A percentile compares a stretch with the other conserved stretches of the same genome.
Conservation (phyloP, 2,797 vertebrate genomes). For the Premnoplex brunnescens region DNA sequence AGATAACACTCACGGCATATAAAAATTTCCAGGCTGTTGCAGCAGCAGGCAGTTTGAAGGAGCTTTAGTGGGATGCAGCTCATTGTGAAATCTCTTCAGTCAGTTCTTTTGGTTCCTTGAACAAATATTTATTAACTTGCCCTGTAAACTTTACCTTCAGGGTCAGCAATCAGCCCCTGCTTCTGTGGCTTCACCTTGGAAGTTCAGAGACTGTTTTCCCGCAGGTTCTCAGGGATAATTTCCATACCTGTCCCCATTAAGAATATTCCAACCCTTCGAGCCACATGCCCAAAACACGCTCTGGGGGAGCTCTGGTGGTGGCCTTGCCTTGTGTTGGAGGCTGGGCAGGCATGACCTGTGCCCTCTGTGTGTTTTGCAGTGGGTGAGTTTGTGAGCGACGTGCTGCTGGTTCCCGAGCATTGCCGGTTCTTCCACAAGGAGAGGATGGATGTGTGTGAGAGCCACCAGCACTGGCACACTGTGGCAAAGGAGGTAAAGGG, state of each 20-base stretch:
- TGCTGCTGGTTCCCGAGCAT: conserved; percentile 93
- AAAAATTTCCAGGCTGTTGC: neutral
- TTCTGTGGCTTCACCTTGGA: neutral
- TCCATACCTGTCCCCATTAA: neutral
- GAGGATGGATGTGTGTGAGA: conserved; percentile 88
- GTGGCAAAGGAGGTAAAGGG: conserved; percentile 90
- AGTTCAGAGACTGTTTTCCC: neutral
- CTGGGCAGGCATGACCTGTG: neutral
- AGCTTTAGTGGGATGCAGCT: neutral
- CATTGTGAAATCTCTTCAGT: neutral
- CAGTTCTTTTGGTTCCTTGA: neutral
- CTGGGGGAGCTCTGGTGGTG: neutral
- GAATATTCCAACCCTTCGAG: neutral
- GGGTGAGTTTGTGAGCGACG: conserved; percentile 95
- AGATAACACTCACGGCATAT: neutral
- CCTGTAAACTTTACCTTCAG: neutral
- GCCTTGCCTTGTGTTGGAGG: neutral
- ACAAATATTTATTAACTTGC: neutral
- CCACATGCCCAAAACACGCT: accelerated
- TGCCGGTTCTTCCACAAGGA: conserved; percentile 98
- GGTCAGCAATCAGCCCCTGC: neutral
- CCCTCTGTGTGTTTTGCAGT: conserved; percentile 77
- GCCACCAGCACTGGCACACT: conserved; percentile 91
- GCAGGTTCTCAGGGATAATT: neutral
- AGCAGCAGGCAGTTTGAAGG: neutral